phyloP scores from a whole-genome alignment of 2,888 invertebrate species.

The Oxytorus armatus region DNA sequence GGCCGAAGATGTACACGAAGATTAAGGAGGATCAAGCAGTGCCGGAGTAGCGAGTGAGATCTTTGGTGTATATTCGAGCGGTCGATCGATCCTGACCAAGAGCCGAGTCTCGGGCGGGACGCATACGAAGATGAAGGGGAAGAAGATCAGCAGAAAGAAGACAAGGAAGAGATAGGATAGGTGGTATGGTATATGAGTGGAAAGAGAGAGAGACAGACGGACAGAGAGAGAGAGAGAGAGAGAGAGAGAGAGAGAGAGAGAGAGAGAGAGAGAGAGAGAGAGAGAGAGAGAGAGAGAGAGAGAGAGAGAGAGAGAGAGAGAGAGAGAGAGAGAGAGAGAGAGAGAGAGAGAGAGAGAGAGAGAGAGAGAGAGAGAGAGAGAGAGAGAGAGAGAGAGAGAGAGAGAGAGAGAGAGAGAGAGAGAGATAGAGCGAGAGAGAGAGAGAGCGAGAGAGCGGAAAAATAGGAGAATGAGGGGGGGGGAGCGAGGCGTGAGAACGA shows the following conservation, averaged over 20 bases:
- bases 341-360: conserved; percentile 21
- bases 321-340: not conserved
- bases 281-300: conserved; percentile 37
- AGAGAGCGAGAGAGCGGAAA: conserved; percentile 49
- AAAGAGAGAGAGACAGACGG: conserved; percentile 38
- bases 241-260: conserved; percentile 27
- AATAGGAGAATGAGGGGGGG: conserved; percentile 42
- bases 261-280: not conserved
- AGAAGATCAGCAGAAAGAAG: conserved; percentile 35
- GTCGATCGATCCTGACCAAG: conserved; percentile 37
- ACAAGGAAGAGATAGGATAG: conserved; percentile 3
- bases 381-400: not conserved
- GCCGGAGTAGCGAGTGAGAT: conserved; percentile 14
- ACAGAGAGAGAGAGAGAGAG: conserved; percentile 46
- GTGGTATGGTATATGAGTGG: conserved; percentile 38
- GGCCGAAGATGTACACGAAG: not conserved
- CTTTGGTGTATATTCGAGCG: conserved; percentile 40
- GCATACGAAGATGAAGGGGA: conserved; percentile 37
- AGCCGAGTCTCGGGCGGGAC: conserved; percentile 35
- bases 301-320: conserved; percentile 37
- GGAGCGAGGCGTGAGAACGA: conserved; percentile 77
- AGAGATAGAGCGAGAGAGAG: not conserved
- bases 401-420: not conserved
- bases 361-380: conserved; percentile 37
- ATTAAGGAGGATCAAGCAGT: conserved; percentile 21